A percentile compares a stretch with the other conserved stretches of the same genome.
phyloP scores from a whole-genome alignment of 2,888 invertebrate genomes.

The Auanema sp. region DNA sequence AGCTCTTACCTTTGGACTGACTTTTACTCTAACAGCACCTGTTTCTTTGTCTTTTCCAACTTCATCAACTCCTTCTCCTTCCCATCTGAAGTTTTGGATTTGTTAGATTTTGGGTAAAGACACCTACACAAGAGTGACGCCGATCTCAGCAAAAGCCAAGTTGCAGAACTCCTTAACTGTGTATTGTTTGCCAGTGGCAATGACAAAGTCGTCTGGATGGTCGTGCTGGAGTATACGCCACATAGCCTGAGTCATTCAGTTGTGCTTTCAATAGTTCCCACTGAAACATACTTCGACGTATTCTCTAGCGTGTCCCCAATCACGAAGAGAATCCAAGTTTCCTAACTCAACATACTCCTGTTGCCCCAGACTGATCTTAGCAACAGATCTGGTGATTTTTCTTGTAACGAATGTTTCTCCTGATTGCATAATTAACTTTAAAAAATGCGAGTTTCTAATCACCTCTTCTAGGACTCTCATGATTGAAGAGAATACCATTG shows the following conservation, averaged over 20 bases:
- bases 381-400: conserved; percentile 94
- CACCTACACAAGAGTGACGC: conserved; percentile 73
- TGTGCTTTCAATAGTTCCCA: background rate
- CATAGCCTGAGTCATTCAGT: conserved; percentile 78
- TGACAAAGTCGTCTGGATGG: conserved; percentile 89
- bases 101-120: too few species aligned
- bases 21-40: conserved; percentile 78
- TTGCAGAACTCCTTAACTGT: conserved; percentile 96
- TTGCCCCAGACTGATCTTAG: conserved; percentile 88
- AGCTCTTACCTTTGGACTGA: conserved; percentile 74
- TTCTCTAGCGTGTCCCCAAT: conserved; percentile 80
- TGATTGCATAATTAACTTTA: conserved; percentile 35
- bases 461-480: conserved; percentile 87
- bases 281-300: conserved; percentile 65
- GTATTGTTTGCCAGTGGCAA: conserved; percentile 91
- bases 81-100: conserved; percentile 77
- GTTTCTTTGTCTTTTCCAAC: conserved; percentile 77
- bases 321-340: conserved; percentile 89
- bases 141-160: conserved; percentile 82
- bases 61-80: conserved; percentile 82
- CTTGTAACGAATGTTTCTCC: conserved; percentile 97
- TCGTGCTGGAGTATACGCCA: conserved; percentile 97
- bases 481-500: conserved; percentile 93
- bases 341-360: conserved; percentile 81
- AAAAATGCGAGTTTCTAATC: conserved; percentile 1